Evolutionary conservation across 2,113 vertebrate species (phyloP).

Genomic region (Dasypus novemcinctus): DNA sequence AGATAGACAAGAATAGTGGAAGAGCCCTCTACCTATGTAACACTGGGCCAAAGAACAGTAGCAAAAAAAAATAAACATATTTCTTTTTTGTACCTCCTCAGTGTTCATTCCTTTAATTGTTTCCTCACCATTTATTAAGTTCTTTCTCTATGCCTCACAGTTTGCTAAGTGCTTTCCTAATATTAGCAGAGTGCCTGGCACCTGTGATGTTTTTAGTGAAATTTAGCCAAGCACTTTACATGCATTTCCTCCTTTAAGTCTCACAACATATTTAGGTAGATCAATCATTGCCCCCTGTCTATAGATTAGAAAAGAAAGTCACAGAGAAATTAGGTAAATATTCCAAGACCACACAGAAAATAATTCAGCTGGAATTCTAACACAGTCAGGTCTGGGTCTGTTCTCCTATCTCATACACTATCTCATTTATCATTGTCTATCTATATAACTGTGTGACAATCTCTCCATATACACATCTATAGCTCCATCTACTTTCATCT

Average conservation of each 20-base stretch:
- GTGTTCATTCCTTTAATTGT: neutral
- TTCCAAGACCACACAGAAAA: neutral
- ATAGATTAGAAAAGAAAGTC: neutral
- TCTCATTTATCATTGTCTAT: neutral
- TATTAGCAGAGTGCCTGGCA: neutral
- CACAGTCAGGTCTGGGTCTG: neutral
- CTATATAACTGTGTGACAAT: neutral
- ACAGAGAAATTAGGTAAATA: neutral
- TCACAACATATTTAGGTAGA: neutral
- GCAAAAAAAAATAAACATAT: neutral
- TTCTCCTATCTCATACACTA: neutral
- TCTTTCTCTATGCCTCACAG: neutral
- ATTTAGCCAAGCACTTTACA: neutral
- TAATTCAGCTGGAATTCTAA: neutral
- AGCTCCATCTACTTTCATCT: neutral
- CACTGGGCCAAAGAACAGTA: neutral
- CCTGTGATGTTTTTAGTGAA: neutral
- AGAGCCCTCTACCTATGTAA: neutral
- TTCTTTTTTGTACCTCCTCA: neutral
- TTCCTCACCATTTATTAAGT: neutral
- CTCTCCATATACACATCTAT: neutral
- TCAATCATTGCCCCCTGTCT: neutral
- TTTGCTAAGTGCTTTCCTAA: neutral
- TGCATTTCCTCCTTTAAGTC: neutral
- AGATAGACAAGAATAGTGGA: neutral